A percentile compares a stretch with the other conserved stretches of the same genome.
These are phyloP conservation scores for Fistularia tabacaria DNA, from an alignment of 2,797 vertebrate genomes.

Conservation along the genomic window DNA sequence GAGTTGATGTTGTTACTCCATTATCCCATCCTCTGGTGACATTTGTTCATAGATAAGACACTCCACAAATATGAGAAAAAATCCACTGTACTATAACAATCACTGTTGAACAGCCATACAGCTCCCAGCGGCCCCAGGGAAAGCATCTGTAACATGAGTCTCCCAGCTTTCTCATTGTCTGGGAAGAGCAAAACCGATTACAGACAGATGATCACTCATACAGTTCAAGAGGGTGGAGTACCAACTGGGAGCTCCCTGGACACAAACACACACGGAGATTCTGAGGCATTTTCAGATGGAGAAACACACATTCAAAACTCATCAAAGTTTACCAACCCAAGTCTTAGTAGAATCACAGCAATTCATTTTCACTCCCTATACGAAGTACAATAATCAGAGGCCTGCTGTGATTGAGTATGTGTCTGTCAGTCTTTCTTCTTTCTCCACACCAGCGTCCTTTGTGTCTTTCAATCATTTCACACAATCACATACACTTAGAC, in stretches of 20 bases:
- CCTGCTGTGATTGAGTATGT: too few species aligned
- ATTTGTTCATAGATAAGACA: slow-evolving; percentile 18
- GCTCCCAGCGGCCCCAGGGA: slow-evolving; percentile 34
- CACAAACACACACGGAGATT: slow-evolving; percentile 11
- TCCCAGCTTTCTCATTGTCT: slow-evolving; percentile 52
- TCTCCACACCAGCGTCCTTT: too few species aligned
- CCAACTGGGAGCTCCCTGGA: slow-evolving; percentile 44
- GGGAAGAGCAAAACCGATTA: slow-evolving; percentile 61
- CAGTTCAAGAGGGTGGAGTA: slow-evolving; percentile 71
- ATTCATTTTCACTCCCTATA: too few species aligned
- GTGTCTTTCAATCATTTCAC: too few species aligned
- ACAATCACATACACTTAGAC: too few species aligned
- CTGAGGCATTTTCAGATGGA: background rate
- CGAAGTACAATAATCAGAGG: too few species aligned
- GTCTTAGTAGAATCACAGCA: too few species aligned
- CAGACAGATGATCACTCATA: slow-evolving; percentile 49
- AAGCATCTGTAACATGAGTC: slow-evolving; percentile 49
- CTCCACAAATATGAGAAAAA: slow-evolving; percentile 15
- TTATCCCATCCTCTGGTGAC: background rate
- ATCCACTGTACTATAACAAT: slow-evolving; percentile 7
- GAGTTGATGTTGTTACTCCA: background rate
- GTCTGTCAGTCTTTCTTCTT: too few species aligned
- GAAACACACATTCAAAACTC: slow-evolving; percentile 8
- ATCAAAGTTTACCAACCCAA: background rate
- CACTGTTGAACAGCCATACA: slow-evolving; percentile 13